Percentiles rank a stretch among this genome's conserved stretches.
These are phyloP conservation scores for Mamestra configurata DNA, from an alignment of 1,140 invertebrate species.

Conservation along the genomic window DNA sequence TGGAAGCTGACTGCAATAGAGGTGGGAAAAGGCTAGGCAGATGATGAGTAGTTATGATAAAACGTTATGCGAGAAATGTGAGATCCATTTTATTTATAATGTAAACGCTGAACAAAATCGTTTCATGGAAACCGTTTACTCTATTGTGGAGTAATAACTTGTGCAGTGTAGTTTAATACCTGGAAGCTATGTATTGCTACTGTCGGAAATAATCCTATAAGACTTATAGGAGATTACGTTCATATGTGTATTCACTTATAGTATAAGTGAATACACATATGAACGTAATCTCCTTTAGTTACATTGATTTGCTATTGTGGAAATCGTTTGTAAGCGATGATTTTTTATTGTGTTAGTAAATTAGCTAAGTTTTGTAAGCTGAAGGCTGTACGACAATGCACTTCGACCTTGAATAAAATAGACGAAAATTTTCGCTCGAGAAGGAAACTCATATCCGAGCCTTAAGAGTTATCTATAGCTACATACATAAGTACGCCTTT, in stretches of 20 bases:
- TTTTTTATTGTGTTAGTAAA: too few relatives aligned
- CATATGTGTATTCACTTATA: too few relatives aligned
- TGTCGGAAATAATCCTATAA: constrained; percentile 4
- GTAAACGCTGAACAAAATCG: constrained; percentile 21
- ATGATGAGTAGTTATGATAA: too few relatives aligned
- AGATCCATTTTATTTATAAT: background rate
- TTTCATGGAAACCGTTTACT: constrained; percentile 28
- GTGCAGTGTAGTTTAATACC: background rate
- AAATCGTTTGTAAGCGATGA: background rate
- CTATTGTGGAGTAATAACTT: background rate
- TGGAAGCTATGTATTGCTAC: constrained; percentile 4
- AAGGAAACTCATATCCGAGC: constrained; percentile 13
- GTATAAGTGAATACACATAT: constrained; percentile 27
- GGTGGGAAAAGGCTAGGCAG: too few relatives aligned
- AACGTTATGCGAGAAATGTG: background rate
- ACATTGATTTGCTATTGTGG: background rate
- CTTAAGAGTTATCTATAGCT: constrained; percentile 3
- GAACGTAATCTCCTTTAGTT: constrained; percentile 18
- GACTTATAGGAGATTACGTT: too few relatives aligned
- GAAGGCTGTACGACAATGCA: background rate
- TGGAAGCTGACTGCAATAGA: too few relatives aligned
- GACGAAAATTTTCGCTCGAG: constrained; percentile 3
- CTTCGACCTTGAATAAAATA: constrained; percentile 25
- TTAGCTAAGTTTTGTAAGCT: constrained; percentile 7
- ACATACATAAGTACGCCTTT: constrained; percentile 20